Base-by-base conservation (phyloP, 2,113 vertebrate species). In the Thomomys bottae region DNA sequence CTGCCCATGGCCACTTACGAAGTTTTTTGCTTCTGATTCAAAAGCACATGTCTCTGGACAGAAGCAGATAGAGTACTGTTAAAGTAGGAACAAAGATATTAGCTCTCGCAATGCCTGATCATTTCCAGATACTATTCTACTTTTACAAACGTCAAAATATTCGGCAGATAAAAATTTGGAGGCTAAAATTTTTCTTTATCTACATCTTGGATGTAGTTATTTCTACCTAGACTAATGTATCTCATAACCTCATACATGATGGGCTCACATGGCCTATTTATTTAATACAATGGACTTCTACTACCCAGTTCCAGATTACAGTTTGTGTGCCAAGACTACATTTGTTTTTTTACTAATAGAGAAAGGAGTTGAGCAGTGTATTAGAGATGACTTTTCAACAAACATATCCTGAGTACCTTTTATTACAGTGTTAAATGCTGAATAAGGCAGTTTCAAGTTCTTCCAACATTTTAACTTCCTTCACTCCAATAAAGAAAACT, bases 291-390 rank as follows among this genome's bases (percentile, higher is more conserved):
- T 70, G 32, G 83, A 94, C 93, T 95, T 94, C 89, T 94, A 84
- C 94, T 95, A 88, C 63, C 89, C 81, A 95, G 90, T 94, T 95
- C 70, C 94, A 96, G 91, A 93, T 94, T 92, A 81, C 36, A 78
- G 80, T 80, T 79, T 64, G 38, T 90, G 42, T 88, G 91, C 91
- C 95, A 96, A 80, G 68, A 88, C 76, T 88, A 89, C 71, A 45
- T 92, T 90, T 90, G 63, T 81, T 94, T 92, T 94, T 92, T 89
- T 88, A 89, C 92, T 92, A 87, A 72, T 34, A 90, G 72, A 91
- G 82, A 91, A 90, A 88, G 49, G 86, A 92, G 89, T 76, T 0
- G 1, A 18, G 38, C 57, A 57, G 89, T 79, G 73, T 71, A 73
- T 81, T 66, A 83, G 40, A 57, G 91, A 67, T 83, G 92, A 77